Percentiles rank a stretch among this genome's conserved stretches.
Conservation (phyloP, 2,888 invertebrate genomes). For the Phortica magna region DNA sequence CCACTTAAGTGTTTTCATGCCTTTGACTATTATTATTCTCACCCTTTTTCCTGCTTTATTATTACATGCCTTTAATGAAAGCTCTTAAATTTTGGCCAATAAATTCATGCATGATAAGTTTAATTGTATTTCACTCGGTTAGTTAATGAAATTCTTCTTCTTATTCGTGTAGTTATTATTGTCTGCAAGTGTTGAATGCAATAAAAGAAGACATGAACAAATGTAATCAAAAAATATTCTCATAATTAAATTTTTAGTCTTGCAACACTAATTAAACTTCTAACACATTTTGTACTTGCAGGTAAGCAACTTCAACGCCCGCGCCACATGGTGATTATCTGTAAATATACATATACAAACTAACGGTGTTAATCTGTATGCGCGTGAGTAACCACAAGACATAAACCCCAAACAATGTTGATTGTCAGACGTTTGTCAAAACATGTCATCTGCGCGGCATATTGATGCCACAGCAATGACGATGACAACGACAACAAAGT, state of each 20-base stretch:
- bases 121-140: no score
- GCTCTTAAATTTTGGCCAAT: no score
- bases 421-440: constrained; percentile 68
- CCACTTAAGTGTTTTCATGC: background rate
- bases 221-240: no score
- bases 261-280: background rate
- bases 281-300: background rate
- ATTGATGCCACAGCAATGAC: background rate
- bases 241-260: background rate
- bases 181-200: no score
- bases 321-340: background rate
- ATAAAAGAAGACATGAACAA: no score
- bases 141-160: no score
- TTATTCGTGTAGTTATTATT: no score
- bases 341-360: background rate
- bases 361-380: background rate
- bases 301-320: constrained; percentile 18
- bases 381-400: constrained; percentile 17
- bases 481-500: background rate
- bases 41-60: no score
- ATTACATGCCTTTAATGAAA: no score
- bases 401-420: constrained; percentile 22
- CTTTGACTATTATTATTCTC: background rate
- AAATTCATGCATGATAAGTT: no score
- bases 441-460: constrained; percentile 49